phyloP scores from a whole-genome alignment of 2,113 vertebrate genomes.

The Ifrita kowaldi region DNA sequence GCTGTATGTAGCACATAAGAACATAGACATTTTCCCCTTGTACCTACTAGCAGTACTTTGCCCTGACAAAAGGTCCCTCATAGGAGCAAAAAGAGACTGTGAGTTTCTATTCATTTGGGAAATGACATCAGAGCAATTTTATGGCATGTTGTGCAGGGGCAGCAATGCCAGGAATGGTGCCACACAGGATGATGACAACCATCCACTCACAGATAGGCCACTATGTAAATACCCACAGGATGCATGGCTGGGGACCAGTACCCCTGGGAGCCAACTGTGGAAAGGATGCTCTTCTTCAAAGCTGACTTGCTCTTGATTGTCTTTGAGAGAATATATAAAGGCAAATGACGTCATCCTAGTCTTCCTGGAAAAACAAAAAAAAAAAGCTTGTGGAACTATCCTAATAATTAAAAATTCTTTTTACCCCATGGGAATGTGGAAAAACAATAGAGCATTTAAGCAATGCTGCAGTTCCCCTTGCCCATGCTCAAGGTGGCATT shows the following conservation, averaged over 20 bases:
- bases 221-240: background rate
- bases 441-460: background rate
- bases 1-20: background rate
- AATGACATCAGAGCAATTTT: background rate
- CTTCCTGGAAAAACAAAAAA: background rate
- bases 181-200: background rate
- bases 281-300: background rate
- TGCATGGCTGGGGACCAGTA: background rate
- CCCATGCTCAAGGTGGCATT: constrained; percentile 6
- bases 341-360: background rate
- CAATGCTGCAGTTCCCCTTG: background rate
- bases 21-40: background rate
- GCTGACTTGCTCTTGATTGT: background rate
- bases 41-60: background rate
- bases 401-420: background rate
- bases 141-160: background rate
- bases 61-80: background rate
- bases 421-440: constrained; percentile 1
- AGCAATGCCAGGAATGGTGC: background rate
- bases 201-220: background rate
- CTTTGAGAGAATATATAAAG: background rate
- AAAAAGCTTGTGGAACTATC: background rate
- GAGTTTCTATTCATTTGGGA: background rate
- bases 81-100: background rate
- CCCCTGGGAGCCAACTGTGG: background rate